Evolutionary conservation across 2,113 vertebrate genomes (phyloP), one percentile per base, ranked within the genome.

Genomic region (Cheilinus undulatus): DNA sequence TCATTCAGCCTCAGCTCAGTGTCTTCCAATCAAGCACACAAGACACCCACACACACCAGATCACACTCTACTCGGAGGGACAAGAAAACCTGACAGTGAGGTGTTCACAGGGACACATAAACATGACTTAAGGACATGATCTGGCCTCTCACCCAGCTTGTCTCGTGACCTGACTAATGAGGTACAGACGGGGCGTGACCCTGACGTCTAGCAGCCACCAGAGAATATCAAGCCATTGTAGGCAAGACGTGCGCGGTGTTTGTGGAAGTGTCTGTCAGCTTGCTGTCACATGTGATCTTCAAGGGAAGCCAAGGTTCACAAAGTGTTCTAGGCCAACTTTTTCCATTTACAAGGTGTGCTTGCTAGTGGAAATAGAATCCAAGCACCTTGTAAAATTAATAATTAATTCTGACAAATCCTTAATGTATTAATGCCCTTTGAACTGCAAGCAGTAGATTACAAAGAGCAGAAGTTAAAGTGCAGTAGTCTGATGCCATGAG

Each of bases 1-100:
- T 92, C 90, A 92, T 91, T 93, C 88, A 92, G 80, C 87, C 88
- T 86, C 68, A 78, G 67, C 86, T 82, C 84, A 73, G 83, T 89
- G 67, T 86, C 83, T 78, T 73, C 78, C 75, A 71, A 87, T 89
- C 73, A 75, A 81, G 40, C 76, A 73, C 80, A 80, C 70, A 81
- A 80, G 58, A 74, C 78, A 67, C 74, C 72, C 63, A 52, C 69
- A 73, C 63, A 65, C 48, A 63, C 45, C 7, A 24, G 43, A 34
- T 51, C 42, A 54, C 70, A 38, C 66, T 63, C 68, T 75, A 53
- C 46, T 57, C 8, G 17, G 15, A 74, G 58, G 49, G 57, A 74
- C 28, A 63, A 57, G 53, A 54, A 67, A 79, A 53, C 65, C 50
- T 65, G 65, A 73, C 72, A 69, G 68, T 65, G 14, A 6, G 3